phyloP scores from a whole-genome alignment of 2,888 invertebrate species.

The Acrobasis suavella region DNA sequence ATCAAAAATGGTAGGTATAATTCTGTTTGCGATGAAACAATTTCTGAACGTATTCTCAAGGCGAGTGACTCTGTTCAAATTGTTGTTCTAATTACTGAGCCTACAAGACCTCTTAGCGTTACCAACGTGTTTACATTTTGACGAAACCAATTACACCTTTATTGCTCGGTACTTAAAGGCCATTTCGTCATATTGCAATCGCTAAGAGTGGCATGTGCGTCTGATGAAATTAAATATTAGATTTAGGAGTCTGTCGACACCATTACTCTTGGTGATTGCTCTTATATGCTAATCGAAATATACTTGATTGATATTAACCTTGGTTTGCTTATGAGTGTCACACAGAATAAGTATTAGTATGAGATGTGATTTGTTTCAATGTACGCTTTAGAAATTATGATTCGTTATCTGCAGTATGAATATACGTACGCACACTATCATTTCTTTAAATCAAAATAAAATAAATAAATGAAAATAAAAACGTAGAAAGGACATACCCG shows the following conservation, averaged over 20 bases:
- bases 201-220: slow-evolving; percentile 24
- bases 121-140: slow-evolving; percentile 20
- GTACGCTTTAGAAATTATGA: not conserved
- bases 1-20: too few species aligned
- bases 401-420: not conserved
- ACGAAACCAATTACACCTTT: slow-evolving; percentile 11
- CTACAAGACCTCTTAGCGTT: slow-evolving; percentile 28
- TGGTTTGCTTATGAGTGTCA: slow-evolving; percentile 5
- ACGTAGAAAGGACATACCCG: too few species aligned
- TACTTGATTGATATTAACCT: slow-evolving; percentile 21
- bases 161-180: slow-evolving; percentile 19
- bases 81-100: slow-evolving; percentile 33
- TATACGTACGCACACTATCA: too few species aligned
- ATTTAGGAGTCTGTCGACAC: slow-evolving; percentile 27
- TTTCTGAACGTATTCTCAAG: slow-evolving; percentile 55
- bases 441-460: too few species aligned
- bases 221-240: slow-evolving; percentile 28
- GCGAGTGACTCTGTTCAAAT: slow-evolving; percentile 29
- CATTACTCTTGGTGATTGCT: slow-evolving; percentile 26
- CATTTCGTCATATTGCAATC: slow-evolving; percentile 17
- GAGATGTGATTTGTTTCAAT: not conserved
- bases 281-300: slow-evolving; percentile 26
- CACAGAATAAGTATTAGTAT: too few species aligned
- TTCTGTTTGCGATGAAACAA: slow-evolving; percentile 52
- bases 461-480: too few species aligned